phyloP scores from a whole-genome alignment of 2,797 vertebrate species.

The Bradypodion pumilum region DNA sequence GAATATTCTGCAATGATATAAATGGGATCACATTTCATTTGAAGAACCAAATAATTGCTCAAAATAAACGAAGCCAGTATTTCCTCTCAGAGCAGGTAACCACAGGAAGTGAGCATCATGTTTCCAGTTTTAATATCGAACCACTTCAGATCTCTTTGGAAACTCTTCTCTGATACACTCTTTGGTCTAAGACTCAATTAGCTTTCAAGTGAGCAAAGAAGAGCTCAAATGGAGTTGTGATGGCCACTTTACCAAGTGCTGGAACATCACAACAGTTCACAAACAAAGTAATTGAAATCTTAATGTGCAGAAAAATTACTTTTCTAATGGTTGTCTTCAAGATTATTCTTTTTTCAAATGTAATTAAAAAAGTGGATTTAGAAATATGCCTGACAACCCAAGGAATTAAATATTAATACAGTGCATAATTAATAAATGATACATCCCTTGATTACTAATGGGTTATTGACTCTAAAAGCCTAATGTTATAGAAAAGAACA shows the following conservation, averaged over 20 bases:
- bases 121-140: constrained; percentile 57
- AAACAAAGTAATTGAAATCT: constrained; percentile 74
- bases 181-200: constrained; percentile 58
- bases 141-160: constrained; percentile 52
- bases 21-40: background rate
- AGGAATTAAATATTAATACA: constrained; percentile 83
- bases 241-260: constrained; percentile 72
- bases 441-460: constrained; percentile 84
- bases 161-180: constrained; percentile 53
- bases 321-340: constrained; percentile 81
- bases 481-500: constrained; percentile 80
- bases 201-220: constrained; percentile 60
- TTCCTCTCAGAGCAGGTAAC: background rate
- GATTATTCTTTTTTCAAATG: constrained; percentile 79
- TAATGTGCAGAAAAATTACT: constrained; percentile 76
- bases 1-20: rapidly evolving
- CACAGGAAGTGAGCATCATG: constrained; percentile 35
- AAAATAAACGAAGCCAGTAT: rapidly evolving
- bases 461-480: constrained; percentile 83
- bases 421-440: constrained; percentile 86
- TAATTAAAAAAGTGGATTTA: constrained; percentile 85
- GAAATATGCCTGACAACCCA: constrained; percentile 77
- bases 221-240: constrained; percentile 54
- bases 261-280: constrained; percentile 63
- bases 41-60: background rate